phyloP scores from a whole-genome alignment of 2,113 vertebrate species.

The Progne subis region DNA sequence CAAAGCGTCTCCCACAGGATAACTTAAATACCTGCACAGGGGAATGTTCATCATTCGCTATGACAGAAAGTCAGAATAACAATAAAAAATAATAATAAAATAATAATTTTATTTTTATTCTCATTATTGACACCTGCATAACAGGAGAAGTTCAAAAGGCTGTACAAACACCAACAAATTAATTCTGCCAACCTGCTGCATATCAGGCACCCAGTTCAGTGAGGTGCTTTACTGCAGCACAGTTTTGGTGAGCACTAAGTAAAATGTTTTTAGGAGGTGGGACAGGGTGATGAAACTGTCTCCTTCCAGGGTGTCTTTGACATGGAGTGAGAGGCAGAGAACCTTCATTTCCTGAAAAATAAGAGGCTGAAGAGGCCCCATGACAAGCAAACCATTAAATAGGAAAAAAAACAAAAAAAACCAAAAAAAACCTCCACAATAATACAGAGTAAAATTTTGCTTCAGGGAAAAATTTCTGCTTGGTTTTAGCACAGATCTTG shows the following conservation, averaged over 20 bases:
- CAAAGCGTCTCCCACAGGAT: background rate
- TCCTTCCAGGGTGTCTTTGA: background rate
- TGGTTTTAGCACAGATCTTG: slow-evolving; percentile 30
- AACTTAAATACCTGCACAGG: background rate
- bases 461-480: slow-evolving; percentile 33
- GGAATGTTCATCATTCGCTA: background rate
- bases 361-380: background rate
- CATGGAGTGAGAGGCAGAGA: background rate
- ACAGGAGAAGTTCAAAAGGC: background rate
- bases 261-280: background rate
- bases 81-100: background rate
- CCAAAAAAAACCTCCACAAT: no score
- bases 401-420: background rate
- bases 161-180: background rate
- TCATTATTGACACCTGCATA: background rate
- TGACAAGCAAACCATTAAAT: background rate
- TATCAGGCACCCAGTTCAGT: background rate
- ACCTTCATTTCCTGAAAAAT: background rate
- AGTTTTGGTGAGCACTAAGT: background rate
- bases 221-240: background rate
- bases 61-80: background rate
- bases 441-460: slow-evolving; percentile 1
- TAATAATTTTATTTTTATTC: background rate
- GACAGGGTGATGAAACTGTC: fast-evolving
- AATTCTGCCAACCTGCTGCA: background rate